Percentiles rank a stretch among this genome's conserved stretches.
Conservation (phyloP, 1,140 invertebrate genomes). For the Pteromalus puparum region DNA sequence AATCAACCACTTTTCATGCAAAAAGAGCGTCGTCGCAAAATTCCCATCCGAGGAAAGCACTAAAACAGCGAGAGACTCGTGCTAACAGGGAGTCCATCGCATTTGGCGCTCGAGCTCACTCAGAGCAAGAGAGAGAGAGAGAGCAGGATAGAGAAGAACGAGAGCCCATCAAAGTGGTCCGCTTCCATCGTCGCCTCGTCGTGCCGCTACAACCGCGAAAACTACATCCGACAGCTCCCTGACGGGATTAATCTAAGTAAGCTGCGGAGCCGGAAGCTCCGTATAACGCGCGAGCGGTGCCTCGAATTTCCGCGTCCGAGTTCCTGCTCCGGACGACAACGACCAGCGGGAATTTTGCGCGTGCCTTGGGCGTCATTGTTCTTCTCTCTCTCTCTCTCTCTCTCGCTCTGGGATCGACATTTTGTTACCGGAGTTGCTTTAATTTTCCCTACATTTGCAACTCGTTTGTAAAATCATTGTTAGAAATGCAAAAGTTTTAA, state of each 20-base stretch:
- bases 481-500: neutral
- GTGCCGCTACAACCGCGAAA: constrained; percentile 23
- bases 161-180: constrained; percentile 17
- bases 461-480: neutral
- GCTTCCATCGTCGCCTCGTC: constrained; percentile 24
- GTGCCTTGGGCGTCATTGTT: neutral
- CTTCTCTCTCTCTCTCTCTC: neutral
- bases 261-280: constrained; percentile 16
- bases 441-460: neutral
- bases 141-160: neutral
- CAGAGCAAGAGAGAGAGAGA: neutral
- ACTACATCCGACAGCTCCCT: constrained; percentile 39
- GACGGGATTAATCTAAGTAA: constrained; percentile 44
- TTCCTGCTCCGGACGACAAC: neutral
- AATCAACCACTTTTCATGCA: neutral
- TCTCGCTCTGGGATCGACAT: neutral
- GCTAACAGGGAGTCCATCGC: neutral
- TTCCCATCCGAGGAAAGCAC: neutral
- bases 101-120: constrained; percentile 13
- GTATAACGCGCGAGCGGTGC: too few species aligned
- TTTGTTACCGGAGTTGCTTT: neutral
- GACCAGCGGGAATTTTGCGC: neutral
- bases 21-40: neutral
- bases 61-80: neutral
- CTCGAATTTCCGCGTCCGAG: constrained; percentile 15